A percentile compares a stretch with the other conserved stretches of the same genome.
phyloP scores from a whole-genome alignment of 2,888 invertebrate species.

The Macrosoma leucophasiata region DNA sequence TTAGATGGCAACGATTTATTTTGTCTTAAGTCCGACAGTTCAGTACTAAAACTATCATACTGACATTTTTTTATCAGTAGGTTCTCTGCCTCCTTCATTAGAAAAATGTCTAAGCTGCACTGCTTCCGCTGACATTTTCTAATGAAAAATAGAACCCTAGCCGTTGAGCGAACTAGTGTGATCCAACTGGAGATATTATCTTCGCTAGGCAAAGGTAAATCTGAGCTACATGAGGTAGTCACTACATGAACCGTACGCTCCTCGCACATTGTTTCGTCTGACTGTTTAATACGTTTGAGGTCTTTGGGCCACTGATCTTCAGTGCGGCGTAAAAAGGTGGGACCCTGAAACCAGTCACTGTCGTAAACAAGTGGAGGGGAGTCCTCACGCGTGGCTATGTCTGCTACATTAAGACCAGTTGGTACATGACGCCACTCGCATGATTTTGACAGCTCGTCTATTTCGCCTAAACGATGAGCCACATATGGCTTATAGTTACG shows the following conservation, averaged over 20 bases:
- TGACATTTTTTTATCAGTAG: conserved; percentile 16
- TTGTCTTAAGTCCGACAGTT: conserved; percentile 10
- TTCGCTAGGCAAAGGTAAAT: conserved; percentile 15
- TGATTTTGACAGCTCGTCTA: conserved; percentile 16
- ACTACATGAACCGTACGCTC: conserved; percentile 5
- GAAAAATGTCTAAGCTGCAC: conserved; percentile 6
- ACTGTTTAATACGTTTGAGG: conserved; percentile 1
- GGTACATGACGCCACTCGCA: conserved; percentile 28
- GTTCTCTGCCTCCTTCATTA: conserved; percentile 14
- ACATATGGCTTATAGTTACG: conserved; percentile 19
- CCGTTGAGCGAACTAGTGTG: conserved; percentile 14
- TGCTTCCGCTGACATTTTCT: conserved; percentile 9
- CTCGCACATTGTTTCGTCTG: conserved; percentile 7
- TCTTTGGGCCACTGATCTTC: conserved; percentile 17
- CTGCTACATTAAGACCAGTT: conserved; percentile 22
- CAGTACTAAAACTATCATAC: conserved; percentile 9
- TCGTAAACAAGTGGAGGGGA: conserved; percentile 4
- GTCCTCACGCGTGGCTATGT: conserved; percentile 22
- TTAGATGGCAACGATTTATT: conserved; percentile 8
- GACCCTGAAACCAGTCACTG: conserved; percentile 19
- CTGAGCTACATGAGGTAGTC: background rate
- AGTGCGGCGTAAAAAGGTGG: conserved; percentile 12
- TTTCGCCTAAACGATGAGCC: conserved; percentile 19
- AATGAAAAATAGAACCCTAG: conserved; percentile 17
- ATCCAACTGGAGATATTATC: conserved; percentile 16